Conservation (phyloP, 2,113 vertebrate genomes). For the Nanorana parkeri region DNA sequence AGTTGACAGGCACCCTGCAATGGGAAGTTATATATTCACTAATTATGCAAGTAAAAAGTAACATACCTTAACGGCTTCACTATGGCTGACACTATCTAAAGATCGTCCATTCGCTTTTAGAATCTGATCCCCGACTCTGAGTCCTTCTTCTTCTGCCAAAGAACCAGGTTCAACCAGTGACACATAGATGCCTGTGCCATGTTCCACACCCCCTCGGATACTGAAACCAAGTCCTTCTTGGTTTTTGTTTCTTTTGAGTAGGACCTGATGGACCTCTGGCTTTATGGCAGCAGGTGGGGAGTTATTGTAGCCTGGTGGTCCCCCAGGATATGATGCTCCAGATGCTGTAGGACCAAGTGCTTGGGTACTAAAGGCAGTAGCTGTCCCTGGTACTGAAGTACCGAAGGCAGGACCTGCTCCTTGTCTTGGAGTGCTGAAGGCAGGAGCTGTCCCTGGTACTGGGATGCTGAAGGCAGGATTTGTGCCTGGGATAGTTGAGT, state of each 20-base stretch:
- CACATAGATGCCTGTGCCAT: constrained; percentile 95
- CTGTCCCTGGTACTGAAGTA: constrained; percentile 75
- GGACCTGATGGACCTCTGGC: constrained; percentile 82
- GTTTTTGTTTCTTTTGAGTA: constrained; percentile 87
- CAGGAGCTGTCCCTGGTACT: constrained; percentile 73
- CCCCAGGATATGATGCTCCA: constrained; percentile 60
- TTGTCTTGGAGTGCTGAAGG: constrained; percentile 54
- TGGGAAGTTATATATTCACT: background rate
- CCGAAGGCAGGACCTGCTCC: constrained; percentile 73
- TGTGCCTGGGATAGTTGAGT: constrained; percentile 63
- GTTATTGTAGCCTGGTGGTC: constrained; percentile 65
- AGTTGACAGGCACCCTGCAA: background rate
- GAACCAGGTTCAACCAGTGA: constrained; percentile 95
- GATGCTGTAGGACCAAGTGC: constrained; percentile 68
- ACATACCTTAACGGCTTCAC: constrained; percentile 92
- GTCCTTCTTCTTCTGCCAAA: constrained; percentile 90
- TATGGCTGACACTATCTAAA: constrained; percentile 89
- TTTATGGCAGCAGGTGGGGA: constrained; percentile 65
- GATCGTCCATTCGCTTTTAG: constrained; percentile 93
- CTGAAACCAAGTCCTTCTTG: constrained; percentile 96
- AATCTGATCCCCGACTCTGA: constrained; percentile 93
- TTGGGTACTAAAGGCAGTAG: constrained; percentile 60
- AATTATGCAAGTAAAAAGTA: background rate
- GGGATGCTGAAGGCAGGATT: constrained; percentile 76
- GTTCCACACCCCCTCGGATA: constrained; percentile 94